These are phyloP conservation scores for Agrochola lota DNA, from an alignment of 2,888 invertebrate species.

Conservation along the genomic window DNA sequence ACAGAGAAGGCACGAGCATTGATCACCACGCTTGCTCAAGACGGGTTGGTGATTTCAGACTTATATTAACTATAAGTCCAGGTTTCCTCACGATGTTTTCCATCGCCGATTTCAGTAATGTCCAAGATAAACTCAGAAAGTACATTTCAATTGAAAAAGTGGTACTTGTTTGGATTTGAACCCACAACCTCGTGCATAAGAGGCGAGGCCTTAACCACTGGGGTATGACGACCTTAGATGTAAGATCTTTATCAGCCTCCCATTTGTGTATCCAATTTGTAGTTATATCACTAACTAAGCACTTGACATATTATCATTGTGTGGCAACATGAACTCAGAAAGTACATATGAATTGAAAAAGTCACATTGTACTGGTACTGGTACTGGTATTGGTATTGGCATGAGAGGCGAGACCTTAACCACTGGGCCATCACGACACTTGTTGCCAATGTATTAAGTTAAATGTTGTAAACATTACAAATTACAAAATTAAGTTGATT, in stretches of 20 bases:
- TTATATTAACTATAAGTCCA: not conserved
- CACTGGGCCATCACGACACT: too few species aligned
- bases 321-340: too few species aligned
- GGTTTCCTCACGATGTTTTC: not conserved
- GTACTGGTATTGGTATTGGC: too few species aligned
- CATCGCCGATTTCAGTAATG: not conserved
- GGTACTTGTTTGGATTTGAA: not conserved
- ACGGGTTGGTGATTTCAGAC: not conserved
- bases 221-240: not conserved
- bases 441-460: too few species aligned
- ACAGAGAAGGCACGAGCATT: not conserved
- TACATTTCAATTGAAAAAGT: not conserved
- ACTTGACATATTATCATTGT: conserved; percentile 6
- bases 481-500: too few species aligned
- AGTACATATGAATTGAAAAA: too few species aligned
- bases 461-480: too few species aligned
- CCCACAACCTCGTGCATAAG: not conserved
- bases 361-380: too few species aligned
- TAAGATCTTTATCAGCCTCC: conserved; percentile 14
- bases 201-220: not conserved
- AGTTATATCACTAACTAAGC: conserved; percentile 4
- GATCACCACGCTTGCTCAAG: not conserved
- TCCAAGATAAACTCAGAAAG: not conserved
- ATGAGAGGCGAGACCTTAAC: too few species aligned
- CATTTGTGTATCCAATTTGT: conserved; percentile 31